phyloP scores from a whole-genome alignment of 37 sponge, comb jelly and placozoan species.

The Agelas oroides region DNA sequence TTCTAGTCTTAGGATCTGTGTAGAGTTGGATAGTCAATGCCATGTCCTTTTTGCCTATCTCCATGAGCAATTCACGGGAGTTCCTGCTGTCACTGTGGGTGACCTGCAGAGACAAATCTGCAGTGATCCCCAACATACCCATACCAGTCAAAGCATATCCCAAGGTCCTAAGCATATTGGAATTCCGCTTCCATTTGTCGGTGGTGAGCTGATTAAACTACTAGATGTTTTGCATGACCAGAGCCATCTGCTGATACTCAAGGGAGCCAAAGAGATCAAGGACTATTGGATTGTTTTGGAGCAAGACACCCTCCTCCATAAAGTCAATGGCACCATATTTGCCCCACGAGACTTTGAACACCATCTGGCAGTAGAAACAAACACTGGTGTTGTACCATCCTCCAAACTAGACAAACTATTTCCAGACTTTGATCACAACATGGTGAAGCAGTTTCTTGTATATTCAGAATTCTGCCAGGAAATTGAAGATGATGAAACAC shows the following conservation, averaged over 20 bases:
- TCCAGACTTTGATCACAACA: not conserved
- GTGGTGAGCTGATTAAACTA: not conserved
- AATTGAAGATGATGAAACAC: slow-evolving; percentile 2
- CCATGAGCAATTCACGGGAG: not conserved
- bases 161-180: not conserved
- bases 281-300: slow-evolving; percentile 23
- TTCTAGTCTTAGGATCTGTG: not conserved
- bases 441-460: slow-evolving; percentile 5
- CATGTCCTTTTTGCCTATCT: slow-evolving; percentile 5
- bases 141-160: no score
- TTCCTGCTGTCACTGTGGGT: not conserved
- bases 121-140: not conserved
- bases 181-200: not conserved
- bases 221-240: not conserved
- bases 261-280: not conserved
- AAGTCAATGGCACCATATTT: slow-evolving; percentile 28
- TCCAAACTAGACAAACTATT: not conserved
- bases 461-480: slow-evolving; percentile 22
- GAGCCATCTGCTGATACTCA: slow-evolving; percentile 4
- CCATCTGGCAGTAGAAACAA: not conserved
- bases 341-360: slow-evolving; percentile 5
- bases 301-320: not conserved
- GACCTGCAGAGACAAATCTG: not conserved
- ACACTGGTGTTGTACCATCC: slow-evolving; percentile 16
- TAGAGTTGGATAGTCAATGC: not conserved